Evolutionary conservation across 2,113 vertebrate species (phyloP), one percentile per base, ranked within the genome.

Genomic region (Odocoileus hemionus): DNA sequence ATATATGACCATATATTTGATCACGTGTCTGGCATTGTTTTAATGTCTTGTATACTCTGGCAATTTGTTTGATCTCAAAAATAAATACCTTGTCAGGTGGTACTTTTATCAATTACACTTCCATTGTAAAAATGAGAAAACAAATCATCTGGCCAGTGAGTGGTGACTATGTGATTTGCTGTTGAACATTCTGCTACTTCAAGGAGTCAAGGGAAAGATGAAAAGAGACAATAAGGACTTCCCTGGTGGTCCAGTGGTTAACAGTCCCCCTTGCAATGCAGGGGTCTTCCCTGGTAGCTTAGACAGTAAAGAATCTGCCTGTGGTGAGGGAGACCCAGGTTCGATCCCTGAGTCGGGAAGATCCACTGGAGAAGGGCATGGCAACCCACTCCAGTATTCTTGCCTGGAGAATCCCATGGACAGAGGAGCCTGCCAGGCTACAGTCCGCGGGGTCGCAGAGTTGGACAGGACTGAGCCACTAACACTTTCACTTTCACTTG

Each of bases 91-190:
- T 94, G 14, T 88, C 58, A 25, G 16, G 39, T 6, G 36, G 78
- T 7, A 3, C 30, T 33, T 5, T 54, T n/a, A 74, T 61, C 61
- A 43, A 1, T 76, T n/a, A 28, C 33, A 21, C 1, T 15, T 39
- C 85, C 60, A 14, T 70, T 52, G 70, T 70, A 45, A 78, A 94
- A 85, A 82, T 96, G 76, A 97, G 79, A 61, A 94, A 74, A 67
- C 58, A 74, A 55, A 84, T 58, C 89, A 60, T 16, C 47, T 1
- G 0, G 19, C 61, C 58, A 26, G 57, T 23, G 45, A 92, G 47
- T 21, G n/a, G 15, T 57, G 61, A 23, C 33, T 26, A 43, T 16
- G 28, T 33, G 50, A 57, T 74, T 97, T 67, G 14, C 47, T 84
- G 9, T 61, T 92, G 84, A 92, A 39, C 47, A 43, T 78, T 50